Base-by-base conservation (phyloP, 1,140 invertebrate species). In the Drosophila equinoxialis region DNA sequence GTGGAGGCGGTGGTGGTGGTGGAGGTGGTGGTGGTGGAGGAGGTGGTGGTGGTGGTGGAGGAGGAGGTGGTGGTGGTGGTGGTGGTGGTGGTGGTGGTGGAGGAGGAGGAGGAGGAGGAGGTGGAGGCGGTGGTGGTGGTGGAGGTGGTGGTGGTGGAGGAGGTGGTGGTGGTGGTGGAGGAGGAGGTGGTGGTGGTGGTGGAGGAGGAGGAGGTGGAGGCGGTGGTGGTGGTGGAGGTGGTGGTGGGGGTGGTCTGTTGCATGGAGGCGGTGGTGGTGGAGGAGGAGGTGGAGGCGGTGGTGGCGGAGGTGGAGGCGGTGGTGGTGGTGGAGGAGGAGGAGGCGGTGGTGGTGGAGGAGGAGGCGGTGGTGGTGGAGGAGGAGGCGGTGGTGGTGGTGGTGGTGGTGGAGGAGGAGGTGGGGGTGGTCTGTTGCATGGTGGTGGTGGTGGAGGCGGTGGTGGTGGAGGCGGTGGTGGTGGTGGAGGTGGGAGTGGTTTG, bases 261-360 rank as follows among this genome's bases (percentile, higher is more conserved):
- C 17, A 17, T 17, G 58, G 35, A 0, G 58, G 30, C 2, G 23
- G 23, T 26, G 23, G 23, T 4, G 3, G 23, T 4, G 23, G 23
- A 1, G 75, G 75, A 3, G 76, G 64, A 20, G 20, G 23, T 26
- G 20, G 20, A 26, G 23, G 23, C 0, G 37, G 37, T 10, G 37
- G 6, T 35, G 33, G 6, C 17, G 42, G n/a, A 8, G 20, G 20
- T 1, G 20, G 20, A 23, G 20, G 20, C 20, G 20, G 20, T 1
- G 20, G 20, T 23, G 20, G 20, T 1, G 20, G 20, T 1, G 20
- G 20, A 23, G 20, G 20, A 0, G 20, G 20, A 1, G 20, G 20
- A 1, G 20, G 20, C 2, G 20, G 20, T 1, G 20, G 20, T 1
- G 20, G 20, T 1, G 20, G 20, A 1, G 20, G 20, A 2, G 20